Base-by-base conservation (phyloP, 1,140 invertebrate species). In the Paramacrobiotus metropolitanus region DNA sequence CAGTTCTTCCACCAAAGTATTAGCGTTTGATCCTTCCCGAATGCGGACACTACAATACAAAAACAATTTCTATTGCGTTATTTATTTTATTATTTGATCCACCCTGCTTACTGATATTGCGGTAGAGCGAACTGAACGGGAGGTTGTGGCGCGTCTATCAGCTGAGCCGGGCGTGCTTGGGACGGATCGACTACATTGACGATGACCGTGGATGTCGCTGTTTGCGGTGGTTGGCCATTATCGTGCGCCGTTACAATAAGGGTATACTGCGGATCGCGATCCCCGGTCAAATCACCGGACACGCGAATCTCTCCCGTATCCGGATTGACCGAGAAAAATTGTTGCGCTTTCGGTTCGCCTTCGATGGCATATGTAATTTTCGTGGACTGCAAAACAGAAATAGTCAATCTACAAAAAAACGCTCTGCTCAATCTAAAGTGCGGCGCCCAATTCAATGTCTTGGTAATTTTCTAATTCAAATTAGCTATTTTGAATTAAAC, bases 211-310 rank as follows among this genome's bases (percentile, higher is more conserved):
- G 86, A 84, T 0, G 80, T 77, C 0, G 85, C 79, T 3, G 81
- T 82, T 45, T 84, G 73, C 66, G 84, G 82, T 1, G 89, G 88
- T 0, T 87, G 78, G 15, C 87, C 87, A 1, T 82, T 81, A 72
- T 92, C 89, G 65, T 80, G 83, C 0, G 85, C 87, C 0, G 83
- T 75, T 0, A 89, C 79, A 1, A 79, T 83, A 66, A 92, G 87
- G 67, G 83, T 81, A 1, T 89, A 74, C 1, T 83, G 80, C 1
- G 83, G 81, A 0, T 83, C 84, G 1, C 80, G 67, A 64, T 83
- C 81, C 61, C 85, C 72, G 67, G 84, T 77, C 59, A 87, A 68
- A 0, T 69, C 68, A 64, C 77, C 77, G 0, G 78, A 77, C 0
- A 89, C 84, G 1, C 76, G 75, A 24, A 91, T 83, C 60, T 80